Evolutionary conservation across 1,140 invertebrate genomes (phyloP).

Genomic region (Homarus americanus): DNA sequence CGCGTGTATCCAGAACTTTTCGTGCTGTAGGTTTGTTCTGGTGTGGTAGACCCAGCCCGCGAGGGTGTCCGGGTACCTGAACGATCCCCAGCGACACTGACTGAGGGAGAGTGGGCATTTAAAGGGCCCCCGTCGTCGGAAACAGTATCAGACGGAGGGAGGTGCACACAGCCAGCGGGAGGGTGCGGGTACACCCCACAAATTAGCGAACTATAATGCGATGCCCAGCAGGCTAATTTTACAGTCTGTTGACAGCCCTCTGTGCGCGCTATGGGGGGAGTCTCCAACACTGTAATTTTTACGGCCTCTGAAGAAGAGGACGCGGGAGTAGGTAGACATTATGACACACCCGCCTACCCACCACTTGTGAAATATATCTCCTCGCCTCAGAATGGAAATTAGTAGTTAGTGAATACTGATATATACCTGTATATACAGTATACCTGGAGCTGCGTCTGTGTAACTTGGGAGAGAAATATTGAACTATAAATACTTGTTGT

Average conservation of each 20-base stretch:
- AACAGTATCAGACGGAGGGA: constrained; percentile 44
- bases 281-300: neutral
- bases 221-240: constrained; percentile 58
- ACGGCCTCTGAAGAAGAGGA: no score
- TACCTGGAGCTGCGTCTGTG: no score
- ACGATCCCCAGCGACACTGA: neutral
- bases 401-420: no score
- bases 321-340: no score
- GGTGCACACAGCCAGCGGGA: neutral
- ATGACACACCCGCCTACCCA: no score
- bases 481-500: no score
- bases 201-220: constrained; percentile 53
- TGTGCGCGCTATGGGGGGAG: constrained; percentile 20
- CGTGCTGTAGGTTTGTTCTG: neutral
- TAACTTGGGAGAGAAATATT: no score
- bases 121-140: constrained; percentile 4
- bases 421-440: no score
- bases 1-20: neutral
- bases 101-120: constrained; percentile 5
- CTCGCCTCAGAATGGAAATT: no score
- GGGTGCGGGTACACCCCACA: constrained; percentile 28
- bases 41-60: neutral
- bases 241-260: constrained; percentile 44
- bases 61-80: neutral
- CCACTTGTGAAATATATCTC: no score